Evolutionary conservation across 2,888 invertebrate genomes (phyloP).

Genomic region (Serripes groenlandicus): DNA sequence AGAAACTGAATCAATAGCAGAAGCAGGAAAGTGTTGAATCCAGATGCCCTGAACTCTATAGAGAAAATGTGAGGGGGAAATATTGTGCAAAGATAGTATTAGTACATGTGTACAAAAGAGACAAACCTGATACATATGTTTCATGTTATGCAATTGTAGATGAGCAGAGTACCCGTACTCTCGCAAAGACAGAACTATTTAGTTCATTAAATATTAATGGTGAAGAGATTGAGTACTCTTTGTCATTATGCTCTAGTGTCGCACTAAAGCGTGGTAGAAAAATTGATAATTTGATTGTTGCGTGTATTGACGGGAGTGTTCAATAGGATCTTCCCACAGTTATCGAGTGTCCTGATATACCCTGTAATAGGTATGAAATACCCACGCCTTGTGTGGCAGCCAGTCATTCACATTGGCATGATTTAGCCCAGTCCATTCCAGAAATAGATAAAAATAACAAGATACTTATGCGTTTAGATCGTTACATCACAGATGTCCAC

Average conservation of each 20-base stretch:
- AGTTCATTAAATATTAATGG: conserved; percentile 16
- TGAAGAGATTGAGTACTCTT: conserved; percentile 3
- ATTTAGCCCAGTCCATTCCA: conserved; percentile 10
- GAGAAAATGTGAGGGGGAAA: too few species aligned
- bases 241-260: conserved; percentile 31
- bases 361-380: conserved; percentile 8
- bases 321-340: conserved; percentile 15
- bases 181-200: conserved; percentile 23
- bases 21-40: too few species aligned
- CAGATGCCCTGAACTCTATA: too few species aligned
- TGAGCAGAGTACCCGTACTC: conserved; percentile 50
- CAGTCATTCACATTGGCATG: conserved; percentile 14
- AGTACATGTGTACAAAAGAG: conserved; percentile 20
- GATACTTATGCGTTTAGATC: conserved; percentile 26
- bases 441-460: conserved; percentile 4
- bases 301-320: conserved; percentile 20
- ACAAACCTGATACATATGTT: background rate
- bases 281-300: conserved; percentile 12
- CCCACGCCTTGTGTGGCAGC: conserved; percentile 22
- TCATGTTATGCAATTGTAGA: conserved; percentile 39
- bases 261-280: conserved; percentile 3
- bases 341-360: conserved; percentile 29
- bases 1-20: too few species aligned
- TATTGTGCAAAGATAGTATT: conserved; percentile 44
- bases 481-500: conserved; percentile 33